These are phyloP conservation scores for Dione vanillae DNA, from an alignment of 2,888 invertebrate genomes.

Conservation along the genomic window DNA sequence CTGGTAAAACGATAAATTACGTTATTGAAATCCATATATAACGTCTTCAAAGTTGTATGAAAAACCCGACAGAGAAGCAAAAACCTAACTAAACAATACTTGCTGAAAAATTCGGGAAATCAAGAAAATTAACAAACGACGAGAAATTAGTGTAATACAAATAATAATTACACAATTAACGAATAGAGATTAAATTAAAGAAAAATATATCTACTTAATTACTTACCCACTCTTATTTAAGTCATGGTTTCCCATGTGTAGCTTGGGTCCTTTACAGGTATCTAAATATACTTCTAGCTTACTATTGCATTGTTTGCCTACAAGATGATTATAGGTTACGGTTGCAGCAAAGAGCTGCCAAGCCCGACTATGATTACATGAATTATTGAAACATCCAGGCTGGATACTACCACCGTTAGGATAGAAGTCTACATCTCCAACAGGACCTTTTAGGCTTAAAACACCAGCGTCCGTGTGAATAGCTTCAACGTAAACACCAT, in stretches of 20 bases:
- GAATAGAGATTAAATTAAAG: background rate
- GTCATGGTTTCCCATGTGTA: slow-evolving; percentile 59
- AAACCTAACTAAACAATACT: no score
- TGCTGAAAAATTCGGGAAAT: no score
- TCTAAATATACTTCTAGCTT: slow-evolving; percentile 53
- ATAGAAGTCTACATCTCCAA: slow-evolving; percentile 83
- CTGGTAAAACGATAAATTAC: no score
- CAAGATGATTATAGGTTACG: slow-evolving; percentile 57
- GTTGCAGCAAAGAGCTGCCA: slow-evolving; percentile 61
- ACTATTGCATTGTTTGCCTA: slow-evolving; percentile 54
- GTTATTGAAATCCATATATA: no score
- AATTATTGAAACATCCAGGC: slow-evolving; percentile 59
- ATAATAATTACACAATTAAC: background rate
- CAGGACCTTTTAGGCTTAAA: slow-evolving; percentile 55
- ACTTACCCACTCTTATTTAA: slow-evolving; percentile 61
- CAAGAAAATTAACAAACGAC: no score
- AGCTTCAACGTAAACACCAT: slow-evolving; percentile 70
- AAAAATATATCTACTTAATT: background rate
- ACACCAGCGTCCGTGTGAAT: slow-evolving; percentile 68
- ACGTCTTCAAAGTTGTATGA: no score
- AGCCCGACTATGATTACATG: slow-evolving; percentile 62
- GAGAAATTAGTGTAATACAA: no score
- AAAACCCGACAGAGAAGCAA: no score
- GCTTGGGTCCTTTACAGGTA: slow-evolving; percentile 55
- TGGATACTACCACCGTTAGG: slow-evolving; percentile 80